phyloP scores from a whole-genome alignment of 30 jellyfish, hydroid and myxozoan species.

The Phacellophora camtschatica region DNA sequence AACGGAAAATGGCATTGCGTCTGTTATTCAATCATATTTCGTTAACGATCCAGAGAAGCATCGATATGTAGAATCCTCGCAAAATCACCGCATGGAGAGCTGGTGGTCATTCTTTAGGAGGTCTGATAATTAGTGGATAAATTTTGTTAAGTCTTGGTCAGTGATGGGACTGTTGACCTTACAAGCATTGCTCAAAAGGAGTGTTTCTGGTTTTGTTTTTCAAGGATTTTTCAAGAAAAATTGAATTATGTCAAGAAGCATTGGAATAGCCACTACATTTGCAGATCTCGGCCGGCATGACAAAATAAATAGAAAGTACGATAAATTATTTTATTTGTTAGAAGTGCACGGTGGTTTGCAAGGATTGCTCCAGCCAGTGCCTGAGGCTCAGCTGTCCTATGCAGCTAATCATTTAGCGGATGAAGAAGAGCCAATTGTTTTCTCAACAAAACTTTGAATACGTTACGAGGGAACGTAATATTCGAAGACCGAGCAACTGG shows the following conservation, averaged over 20 bases:
- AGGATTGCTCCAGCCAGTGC: not conserved
- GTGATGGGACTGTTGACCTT: conserved; percentile 4
- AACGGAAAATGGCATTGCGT: too few species aligned
- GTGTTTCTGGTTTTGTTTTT: not conserved
- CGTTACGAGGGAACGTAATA: not conserved
- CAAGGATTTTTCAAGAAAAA: conserved; percentile 37
- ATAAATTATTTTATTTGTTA: conserved; percentile 1
- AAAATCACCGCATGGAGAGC: conserved; percentile 62
- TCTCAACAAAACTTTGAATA: conserved; percentile 8
- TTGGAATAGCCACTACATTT: conserved; percentile 37
- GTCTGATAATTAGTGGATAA: conserved; percentile 29
- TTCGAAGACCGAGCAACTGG: conserved; percentile 7
- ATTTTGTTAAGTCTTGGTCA: conserved; percentile 29
- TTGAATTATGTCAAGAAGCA: conserved; percentile 32
- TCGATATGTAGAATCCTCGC: conserved; percentile 32
- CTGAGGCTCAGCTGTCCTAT: not conserved
- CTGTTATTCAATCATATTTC: too few species aligned
- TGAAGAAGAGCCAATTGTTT: not conserved
- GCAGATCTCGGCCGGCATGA: conserved; percentile 19
- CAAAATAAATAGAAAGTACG: conserved; percentile 21
- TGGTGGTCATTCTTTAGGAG: conserved; percentile 51
- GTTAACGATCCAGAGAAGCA: conserved; percentile 15
- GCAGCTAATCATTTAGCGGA: not conserved
- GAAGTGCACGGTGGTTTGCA: conserved; percentile 11
- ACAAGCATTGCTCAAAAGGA: conserved; percentile 12